phyloP scores from a whole-genome alignment of 2,888 invertebrate species.

The Oligia strigilis region DNA sequence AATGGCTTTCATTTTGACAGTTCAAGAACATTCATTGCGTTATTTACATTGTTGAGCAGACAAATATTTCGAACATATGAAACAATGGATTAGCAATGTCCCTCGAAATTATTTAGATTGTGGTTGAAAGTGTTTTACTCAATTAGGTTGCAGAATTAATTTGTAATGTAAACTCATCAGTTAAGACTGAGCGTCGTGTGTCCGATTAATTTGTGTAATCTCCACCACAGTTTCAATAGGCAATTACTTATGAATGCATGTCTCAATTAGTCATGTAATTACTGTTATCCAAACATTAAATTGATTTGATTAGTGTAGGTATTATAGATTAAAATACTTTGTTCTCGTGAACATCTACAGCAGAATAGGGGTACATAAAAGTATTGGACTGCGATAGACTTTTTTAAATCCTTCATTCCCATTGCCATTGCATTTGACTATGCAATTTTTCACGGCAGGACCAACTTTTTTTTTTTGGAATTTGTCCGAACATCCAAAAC shows the following conservation, averaged over 20 bases:
- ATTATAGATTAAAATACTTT: neutral
- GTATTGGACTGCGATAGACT: neutral
- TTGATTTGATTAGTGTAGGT: slow-evolving; percentile 2
- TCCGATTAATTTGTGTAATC: slow-evolving; percentile 42
- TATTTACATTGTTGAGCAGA: too few species aligned
- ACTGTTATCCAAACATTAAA: neutral
- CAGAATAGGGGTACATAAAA: neutral
- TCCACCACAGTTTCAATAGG: slow-evolving; percentile 8
- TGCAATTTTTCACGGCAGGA: neutral
- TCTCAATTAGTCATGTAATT: slow-evolving; percentile 6
- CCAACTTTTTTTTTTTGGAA: neutral
- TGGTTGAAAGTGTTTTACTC: too few species aligned
- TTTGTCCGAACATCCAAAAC: neutral
- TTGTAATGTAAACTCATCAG: slow-evolving; percentile 22
- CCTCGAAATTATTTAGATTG: too few species aligned
- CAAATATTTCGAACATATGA: too few species aligned
- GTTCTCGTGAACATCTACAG: neutral
- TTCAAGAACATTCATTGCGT: too few species aligned
- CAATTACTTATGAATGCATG: slow-evolving; percentile 32
- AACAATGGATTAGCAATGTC: too few species aligned
- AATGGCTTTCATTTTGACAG: too few species aligned
- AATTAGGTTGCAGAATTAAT: neutral
- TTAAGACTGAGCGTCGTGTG: neutral
- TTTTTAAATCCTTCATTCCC: neutral
- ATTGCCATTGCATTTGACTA: too few species aligned